Base-by-base conservation (phyloP, 2,888 invertebrate species). In the Synanthedon vespiformis region DNA sequence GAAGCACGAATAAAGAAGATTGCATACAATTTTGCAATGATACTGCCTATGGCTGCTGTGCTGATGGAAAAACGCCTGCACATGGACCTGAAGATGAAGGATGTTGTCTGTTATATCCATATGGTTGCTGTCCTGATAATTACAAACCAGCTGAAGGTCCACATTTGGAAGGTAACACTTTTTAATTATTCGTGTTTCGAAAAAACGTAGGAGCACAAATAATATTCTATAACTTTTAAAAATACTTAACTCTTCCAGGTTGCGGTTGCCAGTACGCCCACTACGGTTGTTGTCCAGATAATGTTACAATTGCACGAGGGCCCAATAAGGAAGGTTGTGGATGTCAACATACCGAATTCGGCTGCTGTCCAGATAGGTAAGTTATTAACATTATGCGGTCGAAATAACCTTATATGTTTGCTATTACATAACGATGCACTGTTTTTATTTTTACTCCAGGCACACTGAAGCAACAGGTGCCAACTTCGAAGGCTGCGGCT, bases 61-160 rank as follows among this genome's bases (percentile, higher is more conserved):
- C 91, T 1, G 97, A 98, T 70, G 91, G 91, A 2, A 79, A 90
- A 62, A 95, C 95, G 0, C 91, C 95, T 0, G 95, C 98, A 2
- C 95, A 95, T 66, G 98, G 98, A 2, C 91, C 91, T 0, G 91
- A 90, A 61, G 82, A 89, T 48, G 94, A 95, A 75, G 98, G 97
- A 0, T 96, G 95, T 70, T 96, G 95, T 64, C 77, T 95, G 50
- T 88, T 89, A 27, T 86, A 90, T 2, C 80, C 89, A 3, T 93
- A 89, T 70, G 95, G 96, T n/a, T 98, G 98, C 77, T 98, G 98
- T 65, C 94, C 94, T 0, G 97, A 98, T 70, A 94, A 96, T 68
- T 91, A 93, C 63, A 90, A 91, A 48, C 89, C 93, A 1, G 96
- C 97, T 4, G 89, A 91, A 57, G 97, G 98, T 57, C 92, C 94